Evolutionary conservation across 1,140 invertebrate genomes (phyloP), one percentile per base, ranked within the genome.

Genomic region (Cydia splendana): DNA sequence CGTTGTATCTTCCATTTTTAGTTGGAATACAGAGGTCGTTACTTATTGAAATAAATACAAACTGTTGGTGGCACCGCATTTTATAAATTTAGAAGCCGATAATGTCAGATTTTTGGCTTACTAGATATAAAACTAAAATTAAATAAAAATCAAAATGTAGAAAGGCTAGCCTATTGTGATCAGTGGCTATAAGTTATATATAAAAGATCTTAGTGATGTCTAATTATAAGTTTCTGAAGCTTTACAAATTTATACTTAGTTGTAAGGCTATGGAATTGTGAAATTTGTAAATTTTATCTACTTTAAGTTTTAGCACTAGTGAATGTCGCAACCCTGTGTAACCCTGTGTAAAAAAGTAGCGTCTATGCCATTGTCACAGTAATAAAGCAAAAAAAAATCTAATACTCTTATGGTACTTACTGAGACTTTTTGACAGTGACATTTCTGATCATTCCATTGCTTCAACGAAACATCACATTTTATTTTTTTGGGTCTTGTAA

Each of bases 181-280:
- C 57, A 34, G 62, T 28, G 67, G 38, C 38, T 34, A n/a, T 34
- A 34, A n/a, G 24, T 53, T 24, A 24, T 0, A 62, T 62, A 24
- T 20, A 24, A 62, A 62, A 24, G 15, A 57, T 18, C n/a, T 57
- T 57, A 57, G 57, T 62, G 57, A 62, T 62, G 57, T 62, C 20
- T 62, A 24, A 62, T 62, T 62, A 57, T 62, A 62, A 62, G 57
- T 62, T 1, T 62, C 57, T 3, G 20, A 62, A 62, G 57, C 57
- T 62, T 62, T 62, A 62, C 57, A 62, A 24, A 62, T 62, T 62
- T 62, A 24, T 62, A 62, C 57, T 62, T 62, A 62, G 57, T 62
- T 62, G 18, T 62, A 62, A 62, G 57, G 57, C 57, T 24, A 24
- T 62, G 57, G 20, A 62, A 62, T 18, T 62, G 57, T 62, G 7